Evolutionary conservation across 2,113 vertebrate genomes (phyloP).

Genomic region (Neoarius graeffei): DNA sequence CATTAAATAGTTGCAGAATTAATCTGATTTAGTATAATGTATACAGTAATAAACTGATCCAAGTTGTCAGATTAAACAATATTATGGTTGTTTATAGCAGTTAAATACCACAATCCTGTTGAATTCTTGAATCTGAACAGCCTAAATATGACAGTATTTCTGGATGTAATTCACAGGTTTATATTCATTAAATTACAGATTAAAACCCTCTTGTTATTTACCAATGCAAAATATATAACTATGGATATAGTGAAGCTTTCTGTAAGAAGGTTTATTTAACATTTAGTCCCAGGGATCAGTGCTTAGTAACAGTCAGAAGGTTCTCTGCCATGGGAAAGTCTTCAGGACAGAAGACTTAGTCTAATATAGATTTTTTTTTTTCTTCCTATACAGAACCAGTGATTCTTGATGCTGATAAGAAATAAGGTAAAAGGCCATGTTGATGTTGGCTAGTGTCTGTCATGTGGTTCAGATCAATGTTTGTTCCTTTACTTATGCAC

Average conservation of each 20-base stretch:
- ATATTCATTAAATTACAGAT: neutral
- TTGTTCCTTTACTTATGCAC: neutral
- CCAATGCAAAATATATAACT: neutral
- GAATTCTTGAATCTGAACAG: neutral
- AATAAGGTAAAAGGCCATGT: constrained; percentile 60
- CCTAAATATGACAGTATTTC: neutral
- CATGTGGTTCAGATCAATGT: neutral
- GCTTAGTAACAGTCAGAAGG: neutral
- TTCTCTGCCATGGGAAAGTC: neutral
- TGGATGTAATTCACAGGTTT: neutral
- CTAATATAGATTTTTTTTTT: constrained; percentile 26
- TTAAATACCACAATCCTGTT: neutral
- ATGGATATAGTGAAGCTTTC: neutral
- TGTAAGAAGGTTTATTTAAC: neutral
- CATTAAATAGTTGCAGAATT: neutral
- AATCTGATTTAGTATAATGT: neutral
- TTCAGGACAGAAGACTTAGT: neutral
- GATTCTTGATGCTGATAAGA: constrained; percentile 65
- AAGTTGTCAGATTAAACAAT: neutral
- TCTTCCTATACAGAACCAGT: constrained; percentile 62
- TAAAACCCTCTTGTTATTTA: neutral
- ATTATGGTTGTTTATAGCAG: neutral
- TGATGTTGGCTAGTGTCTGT: constrained; percentile 62
- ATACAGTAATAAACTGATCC: neutral
- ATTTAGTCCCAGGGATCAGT: neutral